phyloP scores from a whole-genome alignment of 2,888 invertebrate genomes.

The Polymixis lichenea region DNA sequence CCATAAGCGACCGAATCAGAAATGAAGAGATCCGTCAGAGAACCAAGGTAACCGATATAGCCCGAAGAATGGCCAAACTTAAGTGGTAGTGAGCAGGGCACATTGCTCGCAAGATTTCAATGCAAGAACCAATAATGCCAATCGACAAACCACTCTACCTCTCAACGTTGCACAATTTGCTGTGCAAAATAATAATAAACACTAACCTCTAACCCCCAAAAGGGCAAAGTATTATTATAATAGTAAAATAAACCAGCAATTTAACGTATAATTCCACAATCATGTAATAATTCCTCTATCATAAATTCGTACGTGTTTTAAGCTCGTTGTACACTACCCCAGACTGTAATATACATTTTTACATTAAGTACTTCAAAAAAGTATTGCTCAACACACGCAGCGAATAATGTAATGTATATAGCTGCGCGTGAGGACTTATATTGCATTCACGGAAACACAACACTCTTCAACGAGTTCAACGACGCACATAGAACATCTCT shows the following conservation, averaged over 20 bases:
- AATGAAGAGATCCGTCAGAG: too few species aligned
- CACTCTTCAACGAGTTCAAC: too few species aligned
- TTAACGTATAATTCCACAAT: constrained; percentile 49
- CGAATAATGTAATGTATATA: too few species aligned
- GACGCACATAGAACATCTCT: too few species aligned
- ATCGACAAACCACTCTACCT: not conserved
- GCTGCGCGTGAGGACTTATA: too few species aligned
- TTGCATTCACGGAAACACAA: too few species aligned
- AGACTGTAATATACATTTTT: not conserved
- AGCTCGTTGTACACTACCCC: not conserved
- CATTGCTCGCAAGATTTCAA: too few species aligned
- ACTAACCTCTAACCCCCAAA: constrained; percentile 33
- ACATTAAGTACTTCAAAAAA: too few species aligned
- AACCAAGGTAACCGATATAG: too few species aligned
- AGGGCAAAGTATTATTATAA: constrained; percentile 44
- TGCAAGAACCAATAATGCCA: constrained; percentile 3
- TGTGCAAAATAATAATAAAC: constrained; percentile 25
- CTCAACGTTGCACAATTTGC: constrained; percentile 7
- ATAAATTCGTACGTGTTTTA: constrained; percentile 43
- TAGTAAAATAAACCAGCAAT: constrained; percentile 23
- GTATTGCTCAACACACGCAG: not conserved
- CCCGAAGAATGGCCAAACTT: too few species aligned
- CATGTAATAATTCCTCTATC: constrained; percentile 57
- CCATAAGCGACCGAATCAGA: too few species aligned
- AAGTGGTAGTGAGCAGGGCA: too few species aligned